Evolutionary conservation across 2,888 invertebrate genomes (phyloP).

Genomic region (Sepiola atlantica): DNA sequence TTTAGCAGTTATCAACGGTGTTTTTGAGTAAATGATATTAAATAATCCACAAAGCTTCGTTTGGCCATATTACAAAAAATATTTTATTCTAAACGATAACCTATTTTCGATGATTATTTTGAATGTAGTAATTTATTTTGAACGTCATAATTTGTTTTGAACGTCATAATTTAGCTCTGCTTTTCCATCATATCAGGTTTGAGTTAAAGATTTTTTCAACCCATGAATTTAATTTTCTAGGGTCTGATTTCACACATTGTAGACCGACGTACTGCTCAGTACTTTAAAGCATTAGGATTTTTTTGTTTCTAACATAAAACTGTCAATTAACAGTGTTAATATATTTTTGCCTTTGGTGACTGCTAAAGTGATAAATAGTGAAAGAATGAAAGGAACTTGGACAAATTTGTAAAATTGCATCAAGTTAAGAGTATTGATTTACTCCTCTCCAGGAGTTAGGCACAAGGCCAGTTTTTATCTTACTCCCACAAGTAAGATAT

Average conservation of each 20-base stretch:
- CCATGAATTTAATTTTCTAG: background rate
- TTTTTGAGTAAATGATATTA: background rate
- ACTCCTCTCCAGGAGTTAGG: no score
- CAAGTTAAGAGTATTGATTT: no score
- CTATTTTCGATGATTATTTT: slow-evolving; percentile 15
- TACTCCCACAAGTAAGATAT: no score
- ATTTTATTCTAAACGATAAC: background rate
- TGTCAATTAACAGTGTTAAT: background rate
- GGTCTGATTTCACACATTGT: background rate
- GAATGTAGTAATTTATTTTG: background rate
- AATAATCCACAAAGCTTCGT: background rate
- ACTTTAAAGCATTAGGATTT: background rate
- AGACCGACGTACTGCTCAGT: background rate
- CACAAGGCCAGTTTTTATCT: no score
- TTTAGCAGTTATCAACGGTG: background rate
- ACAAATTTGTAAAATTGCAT: no score
- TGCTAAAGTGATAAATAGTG: no score
- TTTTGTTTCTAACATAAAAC: background rate
- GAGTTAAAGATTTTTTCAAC: background rate
- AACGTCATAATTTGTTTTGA: no score
- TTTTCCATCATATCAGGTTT: background rate
- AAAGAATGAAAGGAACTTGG: no score
- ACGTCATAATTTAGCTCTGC: background rate
- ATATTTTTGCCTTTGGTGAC: no score
- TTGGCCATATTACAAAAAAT: slow-evolving; percentile 34